Evolutionary conservation across 30 jellyfish, hydroid and myxozoan species (phyloP).

Genomic region (Clytia hemisphaerica): DNA sequence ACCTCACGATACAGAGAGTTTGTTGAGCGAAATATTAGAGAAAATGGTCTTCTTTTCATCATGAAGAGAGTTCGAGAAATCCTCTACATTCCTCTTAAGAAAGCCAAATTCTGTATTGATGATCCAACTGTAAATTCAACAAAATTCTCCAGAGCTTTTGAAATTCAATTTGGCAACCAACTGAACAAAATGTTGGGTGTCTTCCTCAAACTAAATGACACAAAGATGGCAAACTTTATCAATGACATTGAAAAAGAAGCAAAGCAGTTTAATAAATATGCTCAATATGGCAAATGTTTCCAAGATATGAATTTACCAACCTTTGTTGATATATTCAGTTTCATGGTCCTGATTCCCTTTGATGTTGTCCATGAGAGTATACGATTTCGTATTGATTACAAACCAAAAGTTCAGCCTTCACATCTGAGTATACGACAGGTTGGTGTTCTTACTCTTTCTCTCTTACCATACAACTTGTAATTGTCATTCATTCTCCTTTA

Average conservation of each 20-base stretch:
- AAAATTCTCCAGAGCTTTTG: not conserved
- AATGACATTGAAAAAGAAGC: not conserved
- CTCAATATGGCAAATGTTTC: conserved; percentile 26
- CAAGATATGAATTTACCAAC: conserved; percentile 88
- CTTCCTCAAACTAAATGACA: no score
- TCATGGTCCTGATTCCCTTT: conserved; percentile 57
- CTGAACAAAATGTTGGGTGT: not conserved
- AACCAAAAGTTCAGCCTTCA: conserved; percentile 90
- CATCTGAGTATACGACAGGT: conserved; percentile 87
- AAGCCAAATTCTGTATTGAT: conserved; percentile 24
- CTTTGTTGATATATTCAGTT: conserved; percentile 62
- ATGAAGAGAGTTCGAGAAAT: conserved; percentile 37
- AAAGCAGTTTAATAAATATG: not conserved
- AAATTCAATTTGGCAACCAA: not conserved
- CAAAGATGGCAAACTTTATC: no score
- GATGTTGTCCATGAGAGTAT: conserved; percentile 73
- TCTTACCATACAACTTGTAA: no score
- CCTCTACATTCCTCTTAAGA: conserved; percentile 58
- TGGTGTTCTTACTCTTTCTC: not conserved
- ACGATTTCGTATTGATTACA: conserved; percentile 74
- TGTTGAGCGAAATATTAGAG: conserved; percentile 75
- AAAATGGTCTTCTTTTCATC: conserved; percentile 58
- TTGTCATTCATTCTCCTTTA: no score
- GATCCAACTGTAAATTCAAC: not conserved
- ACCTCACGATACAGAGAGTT: conserved; percentile 85